Conservation (phyloP, 1,140 invertebrate species). For the Hyles euphorbiae region DNA sequence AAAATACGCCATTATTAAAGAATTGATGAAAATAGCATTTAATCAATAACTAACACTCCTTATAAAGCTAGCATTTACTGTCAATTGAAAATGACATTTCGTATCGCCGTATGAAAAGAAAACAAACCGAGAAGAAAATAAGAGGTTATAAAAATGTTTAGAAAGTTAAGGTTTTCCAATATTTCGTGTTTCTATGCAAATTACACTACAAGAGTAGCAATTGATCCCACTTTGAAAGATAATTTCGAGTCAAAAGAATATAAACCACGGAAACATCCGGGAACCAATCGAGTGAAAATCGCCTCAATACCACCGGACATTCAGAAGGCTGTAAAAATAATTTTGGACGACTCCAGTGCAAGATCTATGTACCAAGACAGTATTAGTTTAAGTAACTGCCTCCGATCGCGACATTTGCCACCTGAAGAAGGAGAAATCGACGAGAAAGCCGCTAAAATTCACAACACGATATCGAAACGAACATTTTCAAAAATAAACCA, state of each 20-base stretch:
- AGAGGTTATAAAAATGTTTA: conserved; percentile 55
- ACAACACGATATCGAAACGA: conserved; percentile 48
- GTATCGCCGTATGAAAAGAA: not conserved
- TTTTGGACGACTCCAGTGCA: conserved; percentile 75
- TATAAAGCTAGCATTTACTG: not conserved
- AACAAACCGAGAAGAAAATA: not conserved
- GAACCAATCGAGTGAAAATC: conserved; percentile 72
- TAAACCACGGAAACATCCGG: conserved; percentile 84
- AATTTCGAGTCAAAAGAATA: conserved; percentile 75
- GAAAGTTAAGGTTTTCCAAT: conserved; percentile 39
- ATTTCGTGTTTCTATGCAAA: conserved; percentile 32
- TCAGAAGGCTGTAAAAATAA: conserved; percentile 69
- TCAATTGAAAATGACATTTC: conserved; percentile 1
- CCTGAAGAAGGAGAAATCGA: conserved; percentile 76
- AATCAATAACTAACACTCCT: too few species aligned
- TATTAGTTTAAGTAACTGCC: conserved; percentile 76
- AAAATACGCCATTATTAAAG: too few species aligned
- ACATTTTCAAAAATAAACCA: conserved; percentile 43
- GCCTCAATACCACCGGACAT: conserved; percentile 78
- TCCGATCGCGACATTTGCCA: conserved; percentile 78
- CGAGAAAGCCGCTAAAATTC: conserved; percentile 59
- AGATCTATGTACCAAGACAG: conserved; percentile 74
- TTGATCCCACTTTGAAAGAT: conserved; percentile 71
- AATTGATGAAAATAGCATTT: too few species aligned
- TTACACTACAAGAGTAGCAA: conserved; percentile 66